phyloP scores from a whole-genome alignment of 2,797 vertebrate genomes.

The Mallotus villosus region DNA sequence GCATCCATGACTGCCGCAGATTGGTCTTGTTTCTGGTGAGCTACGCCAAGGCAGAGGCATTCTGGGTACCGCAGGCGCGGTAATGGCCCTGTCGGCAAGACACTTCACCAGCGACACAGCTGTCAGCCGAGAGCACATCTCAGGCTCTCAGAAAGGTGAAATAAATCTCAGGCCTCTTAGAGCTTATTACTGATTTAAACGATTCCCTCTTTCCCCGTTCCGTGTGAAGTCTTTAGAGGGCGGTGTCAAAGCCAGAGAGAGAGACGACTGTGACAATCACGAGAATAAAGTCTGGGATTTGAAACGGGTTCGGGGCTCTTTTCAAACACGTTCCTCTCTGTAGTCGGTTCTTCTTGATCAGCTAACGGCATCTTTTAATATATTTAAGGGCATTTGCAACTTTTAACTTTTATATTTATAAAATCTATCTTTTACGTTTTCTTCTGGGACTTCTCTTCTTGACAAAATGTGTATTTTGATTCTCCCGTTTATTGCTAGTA shows the following conservation, averaged over 20 bases:
- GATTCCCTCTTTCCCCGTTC: slow-evolving; percentile 53
- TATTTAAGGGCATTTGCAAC: slow-evolving; percentile 58
- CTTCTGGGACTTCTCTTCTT: slow-evolving; percentile 58
- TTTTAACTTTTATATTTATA: slow-evolving; percentile 55
- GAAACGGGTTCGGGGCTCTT: slow-evolving; percentile 55
- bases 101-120: slow-evolving; percentile 46
- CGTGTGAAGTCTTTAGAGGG: slow-evolving; percentile 61
- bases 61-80: not conserved
- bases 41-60: not conserved
- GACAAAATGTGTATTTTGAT: slow-evolving; percentile 54
- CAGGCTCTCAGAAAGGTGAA: slow-evolving; percentile 44
- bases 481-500: slow-evolving; percentile 55
- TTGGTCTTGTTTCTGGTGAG: slow-evolving; percentile 2
- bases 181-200: slow-evolving; percentile 64
- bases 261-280: slow-evolving; percentile 51
- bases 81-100: slow-evolving; percentile 31
- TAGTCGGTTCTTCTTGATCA: slow-evolving; percentile 57
- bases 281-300: slow-evolving; percentile 54
- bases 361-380: slow-evolving; percentile 65
- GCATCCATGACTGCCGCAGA: not conserved
- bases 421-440: slow-evolving; percentile 40
- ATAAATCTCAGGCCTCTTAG: slow-evolving; percentile 59
- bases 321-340: slow-evolving; percentile 45
- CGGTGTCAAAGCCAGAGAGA: slow-evolving; percentile 59
- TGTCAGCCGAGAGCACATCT: slow-evolving; percentile 48